Evolutionary conservation across 2,797 vertebrate genomes (phyloP).

Genomic region (Natrix natrix): DNA sequence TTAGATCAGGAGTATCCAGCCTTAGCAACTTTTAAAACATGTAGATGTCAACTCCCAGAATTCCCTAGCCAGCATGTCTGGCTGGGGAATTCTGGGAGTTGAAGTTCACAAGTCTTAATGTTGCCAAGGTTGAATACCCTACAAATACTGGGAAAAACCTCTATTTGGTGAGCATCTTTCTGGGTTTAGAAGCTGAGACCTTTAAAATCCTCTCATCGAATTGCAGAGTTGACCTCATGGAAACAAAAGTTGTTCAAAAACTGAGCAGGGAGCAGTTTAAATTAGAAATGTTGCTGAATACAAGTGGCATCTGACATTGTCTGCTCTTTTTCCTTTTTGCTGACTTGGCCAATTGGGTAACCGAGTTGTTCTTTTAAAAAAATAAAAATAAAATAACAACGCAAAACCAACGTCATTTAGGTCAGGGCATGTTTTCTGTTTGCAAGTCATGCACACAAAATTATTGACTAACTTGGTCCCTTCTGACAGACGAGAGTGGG

Average conservation of each 20-base stretch:
- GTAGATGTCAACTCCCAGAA: no score
- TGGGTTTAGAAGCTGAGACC: not conserved
- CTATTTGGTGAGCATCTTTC: not conserved
- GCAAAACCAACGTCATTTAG: not conserved
- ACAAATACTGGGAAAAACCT: not conserved
- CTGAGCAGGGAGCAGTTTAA: slow-evolving; percentile 15
- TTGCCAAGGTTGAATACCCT: no score
- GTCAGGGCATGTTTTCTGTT: slow-evolving; percentile 6
- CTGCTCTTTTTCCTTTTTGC: slow-evolving; percentile 40
- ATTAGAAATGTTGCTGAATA: slow-evolving; percentile 7
- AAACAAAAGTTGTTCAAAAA: slow-evolving; percentile 16
- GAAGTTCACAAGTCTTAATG: no score
- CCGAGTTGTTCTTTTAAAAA: not conserved
- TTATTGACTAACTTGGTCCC: slow-evolving; percentile 26
- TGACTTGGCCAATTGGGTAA: slow-evolving; percentile 16
- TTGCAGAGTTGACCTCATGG: not conserved
- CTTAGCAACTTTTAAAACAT: no score
- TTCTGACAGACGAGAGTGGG: not conserved
- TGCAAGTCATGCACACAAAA: not conserved
- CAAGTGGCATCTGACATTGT: slow-evolving; percentile 14
- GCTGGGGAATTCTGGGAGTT: no score
- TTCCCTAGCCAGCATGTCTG: no score
- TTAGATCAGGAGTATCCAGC: no score
- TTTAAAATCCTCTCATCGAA: not conserved
- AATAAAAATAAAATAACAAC: slow-evolving; percentile 3